These are phyloP conservation scores for Deroplatys truncata DNA, from an alignment of 2,888 invertebrate genomes.

Conservation along the genomic window DNA sequence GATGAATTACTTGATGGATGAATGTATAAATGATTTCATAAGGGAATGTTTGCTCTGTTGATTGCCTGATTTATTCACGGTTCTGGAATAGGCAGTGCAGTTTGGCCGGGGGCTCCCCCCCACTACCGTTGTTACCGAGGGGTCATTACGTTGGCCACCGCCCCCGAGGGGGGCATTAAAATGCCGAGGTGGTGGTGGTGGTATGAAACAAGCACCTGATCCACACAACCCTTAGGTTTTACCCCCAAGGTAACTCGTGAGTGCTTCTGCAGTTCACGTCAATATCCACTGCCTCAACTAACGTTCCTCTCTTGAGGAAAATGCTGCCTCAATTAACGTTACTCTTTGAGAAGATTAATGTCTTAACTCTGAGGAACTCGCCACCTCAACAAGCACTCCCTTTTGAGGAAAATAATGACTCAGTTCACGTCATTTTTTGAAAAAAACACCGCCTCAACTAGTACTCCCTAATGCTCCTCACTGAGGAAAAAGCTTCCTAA, in stretches of 20 bases:
- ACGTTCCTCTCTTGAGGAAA: too few relatives aligned
- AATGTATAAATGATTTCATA: background rate
- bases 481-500: too few relatives aligned
- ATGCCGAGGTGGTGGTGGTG: constrained; percentile 17
- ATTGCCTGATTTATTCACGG: background rate
- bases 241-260: background rate
- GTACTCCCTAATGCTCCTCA: too few relatives aligned
- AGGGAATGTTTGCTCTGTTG: background rate
- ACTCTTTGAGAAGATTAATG: too few relatives aligned
- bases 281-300: too few relatives aligned
- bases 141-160: constrained; percentile 26
- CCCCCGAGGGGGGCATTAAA: constrained; percentile 27
- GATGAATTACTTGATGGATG: background rate
- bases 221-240: background rate
- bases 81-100: background rate
- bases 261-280: too few relatives aligned
- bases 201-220: constrained; percentile 16
- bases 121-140: background rate
- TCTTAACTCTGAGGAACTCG: too few relatives aligned
- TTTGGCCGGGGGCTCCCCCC: background rate
- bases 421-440: too few relatives aligned
- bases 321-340: too few relatives aligned
- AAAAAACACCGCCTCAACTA: too few relatives aligned
- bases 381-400: too few relatives aligned
- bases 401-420: too few relatives aligned